These are phyloP conservation scores for Pleuronectes platessa DNA, from an alignment of 2,113 vertebrate genomes.

Conservation along the genomic window DNA sequence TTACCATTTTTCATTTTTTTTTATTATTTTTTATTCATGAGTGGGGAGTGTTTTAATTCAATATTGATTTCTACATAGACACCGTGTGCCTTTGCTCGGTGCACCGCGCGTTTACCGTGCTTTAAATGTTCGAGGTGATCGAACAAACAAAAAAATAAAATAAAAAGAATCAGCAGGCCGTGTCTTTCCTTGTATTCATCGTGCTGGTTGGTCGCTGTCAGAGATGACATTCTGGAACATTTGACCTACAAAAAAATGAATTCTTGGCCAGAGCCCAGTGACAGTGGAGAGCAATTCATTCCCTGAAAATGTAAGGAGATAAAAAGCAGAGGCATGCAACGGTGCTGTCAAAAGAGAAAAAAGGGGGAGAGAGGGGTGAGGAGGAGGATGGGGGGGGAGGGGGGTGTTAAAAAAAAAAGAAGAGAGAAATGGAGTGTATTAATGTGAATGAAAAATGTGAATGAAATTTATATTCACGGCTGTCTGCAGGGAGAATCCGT, in stretches of 20 bases:
- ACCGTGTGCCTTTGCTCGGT: slow-evolving; percentile 52
- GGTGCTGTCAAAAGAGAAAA: slow-evolving; percentile 75
- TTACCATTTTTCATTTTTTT: slow-evolving; percentile 65
- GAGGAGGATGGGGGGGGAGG: neutral
- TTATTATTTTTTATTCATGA: slow-evolving; percentile 73
- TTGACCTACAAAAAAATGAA: slow-evolving; percentile 84
- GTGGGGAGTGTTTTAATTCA: slow-evolving; percentile 77
- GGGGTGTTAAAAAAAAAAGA: slow-evolving; percentile 13
- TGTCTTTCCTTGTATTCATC: slow-evolving; percentile 79
- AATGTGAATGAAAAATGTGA: slow-evolving; percentile 74
- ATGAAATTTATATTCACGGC: slow-evolving; percentile 75
- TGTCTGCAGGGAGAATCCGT: slow-evolving; percentile 63
- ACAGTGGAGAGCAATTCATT: slow-evolving; percentile 81
- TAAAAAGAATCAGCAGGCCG: slow-evolving; percentile 55
- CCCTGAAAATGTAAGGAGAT: slow-evolving; percentile 80
- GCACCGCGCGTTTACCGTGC: slow-evolving; percentile 53
- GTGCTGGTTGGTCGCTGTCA: slow-evolving; percentile 81
- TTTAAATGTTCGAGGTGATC: slow-evolving; percentile 74
- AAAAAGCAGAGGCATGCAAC: slow-evolving; percentile 77
- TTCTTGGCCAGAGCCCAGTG: slow-evolving; percentile 75
- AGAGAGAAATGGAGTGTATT: slow-evolving; percentile 68
- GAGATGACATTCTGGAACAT: slow-evolving; percentile 84
- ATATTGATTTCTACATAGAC: slow-evolving; percentile 78
- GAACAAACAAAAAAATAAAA: slow-evolving; percentile 36
- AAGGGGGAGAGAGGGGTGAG: slow-evolving; percentile 12